phyloP scores from a whole-genome alignment of 2,797 vertebrate genomes.

The Silurus aristotelis region DNA sequence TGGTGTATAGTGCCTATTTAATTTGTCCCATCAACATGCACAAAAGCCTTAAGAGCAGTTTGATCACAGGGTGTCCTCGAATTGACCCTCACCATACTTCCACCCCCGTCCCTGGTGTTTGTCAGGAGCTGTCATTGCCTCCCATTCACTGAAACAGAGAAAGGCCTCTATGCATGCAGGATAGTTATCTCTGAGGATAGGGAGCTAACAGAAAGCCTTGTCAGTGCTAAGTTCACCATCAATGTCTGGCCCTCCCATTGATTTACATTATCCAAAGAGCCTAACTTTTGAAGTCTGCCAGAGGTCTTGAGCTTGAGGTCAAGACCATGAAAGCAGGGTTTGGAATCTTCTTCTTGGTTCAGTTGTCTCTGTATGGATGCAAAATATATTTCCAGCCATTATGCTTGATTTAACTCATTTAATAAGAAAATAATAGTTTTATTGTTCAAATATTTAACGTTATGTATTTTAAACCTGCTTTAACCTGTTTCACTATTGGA shows the following conservation, averaged over 20 bases:
- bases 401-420: not conserved
- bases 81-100: constrained; percentile 36
- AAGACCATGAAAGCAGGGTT: constrained; percentile 14
- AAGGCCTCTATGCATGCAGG: constrained; percentile 32
- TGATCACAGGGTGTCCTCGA: constrained; percentile 61
- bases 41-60: constrained; percentile 41
- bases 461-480: not conserved
- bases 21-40: constrained; percentile 33
- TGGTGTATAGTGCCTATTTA: constrained; percentile 53
- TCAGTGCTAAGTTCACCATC: constrained; percentile 31
- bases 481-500: not conserved
- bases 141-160: constrained; percentile 37
- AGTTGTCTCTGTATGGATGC: not conserved
- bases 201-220: constrained; percentile 36
- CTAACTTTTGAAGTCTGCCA: constrained; percentile 11
- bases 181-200: constrained; percentile 33
- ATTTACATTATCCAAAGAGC: constrained; percentile 31
- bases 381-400: not conserved
- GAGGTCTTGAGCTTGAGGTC: not conserved
- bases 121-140: constrained; percentile 41
- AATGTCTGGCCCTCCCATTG: constrained; percentile 25
- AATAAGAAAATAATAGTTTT: no score
- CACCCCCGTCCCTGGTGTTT: constrained; percentile 33
- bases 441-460: no score
- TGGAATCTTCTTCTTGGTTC: not conserved